Conservation (phyloP, 2,888 invertebrate species). For the Myathropa florea region DNA sequence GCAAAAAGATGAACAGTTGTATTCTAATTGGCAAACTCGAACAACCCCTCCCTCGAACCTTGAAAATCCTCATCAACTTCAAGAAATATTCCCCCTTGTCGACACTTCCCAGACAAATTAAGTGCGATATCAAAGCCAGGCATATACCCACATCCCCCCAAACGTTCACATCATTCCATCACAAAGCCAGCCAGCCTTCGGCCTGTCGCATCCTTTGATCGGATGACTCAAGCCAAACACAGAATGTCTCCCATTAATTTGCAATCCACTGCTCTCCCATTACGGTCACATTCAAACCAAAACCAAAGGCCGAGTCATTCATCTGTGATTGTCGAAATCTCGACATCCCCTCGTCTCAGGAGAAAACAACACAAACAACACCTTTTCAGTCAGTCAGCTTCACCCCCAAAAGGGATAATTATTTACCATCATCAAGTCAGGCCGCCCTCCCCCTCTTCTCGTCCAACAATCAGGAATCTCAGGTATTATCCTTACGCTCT, state of each 20-base stretch:
- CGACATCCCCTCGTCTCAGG: not conserved
- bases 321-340: not conserved
- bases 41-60: not conserved
- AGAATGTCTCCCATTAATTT: not conserved
- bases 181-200: too few relatives aligned
- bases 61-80: too few relatives aligned
- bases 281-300: not conserved
- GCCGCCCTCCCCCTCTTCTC: conserved; percentile 1
- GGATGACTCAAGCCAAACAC: not conserved
- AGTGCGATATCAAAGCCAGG: not conserved
- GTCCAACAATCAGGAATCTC: conserved; percentile 40
- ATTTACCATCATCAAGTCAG: not conserved
- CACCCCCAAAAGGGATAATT: conserved; percentile 5
- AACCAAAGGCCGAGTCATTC: not conserved
- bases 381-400: not conserved
- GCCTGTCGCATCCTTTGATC: not conserved
- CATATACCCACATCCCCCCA: not conserved
- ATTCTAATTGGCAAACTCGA: too few relatives aligned
- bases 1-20: too few relatives aligned
- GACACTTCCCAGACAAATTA: not conserved
- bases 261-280: not conserved
- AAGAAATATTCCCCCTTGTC: not conserved
- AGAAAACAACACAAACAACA: not conserved
- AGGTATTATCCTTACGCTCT: conserved; percentile 1
- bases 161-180: not conserved